Conservation (phyloP, 2,113 vertebrate species). For the Rousettus leschenaultii region DNA sequence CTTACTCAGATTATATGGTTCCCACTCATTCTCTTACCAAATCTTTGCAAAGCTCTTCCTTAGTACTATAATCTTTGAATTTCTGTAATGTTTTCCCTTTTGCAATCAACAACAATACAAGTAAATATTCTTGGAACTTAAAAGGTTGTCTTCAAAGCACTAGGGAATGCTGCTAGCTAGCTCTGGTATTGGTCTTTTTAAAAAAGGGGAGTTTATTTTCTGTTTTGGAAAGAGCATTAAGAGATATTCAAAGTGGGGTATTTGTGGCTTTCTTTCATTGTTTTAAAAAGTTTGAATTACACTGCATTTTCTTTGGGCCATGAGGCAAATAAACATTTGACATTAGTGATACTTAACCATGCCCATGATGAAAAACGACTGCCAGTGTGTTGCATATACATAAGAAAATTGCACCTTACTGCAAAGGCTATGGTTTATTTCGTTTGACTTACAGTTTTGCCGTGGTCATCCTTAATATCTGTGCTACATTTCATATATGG, state of each 20-base stretch:
- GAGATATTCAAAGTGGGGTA: background rate
- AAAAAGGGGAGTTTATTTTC: background rate
- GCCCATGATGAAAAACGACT: background rate
- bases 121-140: background rate
- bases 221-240: constrained; percentile 16
- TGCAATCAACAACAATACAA: background rate
- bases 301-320: background rate
- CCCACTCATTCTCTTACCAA: background rate
- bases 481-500: background rate
- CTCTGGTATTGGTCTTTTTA: background rate
- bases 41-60: background rate
- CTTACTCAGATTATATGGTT: background rate
- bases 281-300: background rate
- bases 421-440: constrained; percentile 9
- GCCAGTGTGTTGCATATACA: background rate
- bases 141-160: background rate
- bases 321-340: constrained; percentile 39
- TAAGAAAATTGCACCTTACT: background rate
- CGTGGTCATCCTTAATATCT: background rate
- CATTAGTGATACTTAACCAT: background rate
- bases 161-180: background rate
- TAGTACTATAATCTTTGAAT: background rate
- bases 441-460: background rate
- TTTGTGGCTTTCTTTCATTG: constrained; percentile 17
- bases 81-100: background rate